These are phyloP conservation scores for Oreohelix idahoensis DNA, from an alignment of 1,140 invertebrate species.

Conservation along the genomic window DNA sequence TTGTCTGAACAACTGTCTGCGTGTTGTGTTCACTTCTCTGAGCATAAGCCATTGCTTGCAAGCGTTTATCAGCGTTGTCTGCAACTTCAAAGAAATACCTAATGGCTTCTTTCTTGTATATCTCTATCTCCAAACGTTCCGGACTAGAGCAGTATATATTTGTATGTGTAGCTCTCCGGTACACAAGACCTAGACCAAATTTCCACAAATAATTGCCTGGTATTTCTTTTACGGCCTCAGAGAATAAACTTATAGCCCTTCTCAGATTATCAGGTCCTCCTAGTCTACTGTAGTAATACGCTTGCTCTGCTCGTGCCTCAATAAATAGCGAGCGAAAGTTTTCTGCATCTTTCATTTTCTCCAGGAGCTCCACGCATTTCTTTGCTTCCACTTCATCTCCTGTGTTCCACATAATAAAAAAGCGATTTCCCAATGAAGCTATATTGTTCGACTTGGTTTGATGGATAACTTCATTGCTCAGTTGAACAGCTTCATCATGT, in stretches of 20 bases:
- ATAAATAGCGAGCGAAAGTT: neutral
- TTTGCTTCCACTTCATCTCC: neutral
- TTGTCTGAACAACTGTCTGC: too few species aligned
- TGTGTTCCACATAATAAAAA: neutral
- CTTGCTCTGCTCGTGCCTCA: conserved; percentile 2
- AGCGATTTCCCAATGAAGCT: neutral
- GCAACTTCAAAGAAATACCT: neutral
- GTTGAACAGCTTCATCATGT: neutral
- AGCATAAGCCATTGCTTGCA: neutral
- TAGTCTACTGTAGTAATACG: conserved; percentile 9
- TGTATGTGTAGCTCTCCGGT: too few species aligned
- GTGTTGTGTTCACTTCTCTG: too few species aligned
- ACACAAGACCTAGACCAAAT: neutral
- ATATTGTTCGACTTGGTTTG: neutral
- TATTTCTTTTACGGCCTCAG: neutral
- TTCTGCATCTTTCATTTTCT: neutral
- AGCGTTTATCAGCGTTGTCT: neutral
- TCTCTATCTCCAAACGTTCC: neutral
- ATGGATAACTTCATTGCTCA: neutral
- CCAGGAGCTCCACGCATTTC: neutral
- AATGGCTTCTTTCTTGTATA: neutral
- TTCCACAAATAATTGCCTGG: neutral
- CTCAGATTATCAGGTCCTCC: neutral
- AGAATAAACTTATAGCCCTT: too few species aligned
- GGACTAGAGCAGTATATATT: conserved; percentile 4